These are phyloP conservation scores for Neocloeon triangulifer DNA, from an alignment of 1,140 invertebrate species.

Conservation along the genomic window DNA sequence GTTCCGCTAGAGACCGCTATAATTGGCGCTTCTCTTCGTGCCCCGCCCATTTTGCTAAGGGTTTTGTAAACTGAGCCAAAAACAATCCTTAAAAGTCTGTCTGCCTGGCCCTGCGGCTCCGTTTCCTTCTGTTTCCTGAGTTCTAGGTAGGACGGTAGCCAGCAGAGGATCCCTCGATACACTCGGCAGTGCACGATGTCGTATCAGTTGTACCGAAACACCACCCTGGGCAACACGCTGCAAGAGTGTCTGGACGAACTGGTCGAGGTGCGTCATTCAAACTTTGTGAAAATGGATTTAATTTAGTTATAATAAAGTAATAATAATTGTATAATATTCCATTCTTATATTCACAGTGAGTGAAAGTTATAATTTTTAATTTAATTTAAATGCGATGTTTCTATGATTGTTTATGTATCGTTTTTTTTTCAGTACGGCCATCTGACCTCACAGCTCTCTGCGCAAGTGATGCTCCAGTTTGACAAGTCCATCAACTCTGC, in stretches of 20 bases:
- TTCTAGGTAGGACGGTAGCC: no score
- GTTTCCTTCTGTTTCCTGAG: no score
- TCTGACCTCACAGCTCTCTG: constrained; percentile 75
- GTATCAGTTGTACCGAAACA: constrained; percentile 95
- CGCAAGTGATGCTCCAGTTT: constrained; percentile 87
- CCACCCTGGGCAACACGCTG: constrained; percentile 86
- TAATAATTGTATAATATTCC: background rate
- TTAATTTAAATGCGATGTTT: constrained; percentile 3
- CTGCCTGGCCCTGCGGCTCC: no score
- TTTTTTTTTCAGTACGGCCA: constrained; percentile 69
- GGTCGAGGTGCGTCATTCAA: constrained; percentile 63
- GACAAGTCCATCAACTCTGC: constrained; percentile 93
- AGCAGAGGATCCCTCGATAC: no score
- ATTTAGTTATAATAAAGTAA: constrained; percentile 8
- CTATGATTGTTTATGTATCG: constrained; percentile 3
- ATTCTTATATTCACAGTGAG: constrained; percentile 4
- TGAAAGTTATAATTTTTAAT: background rate
- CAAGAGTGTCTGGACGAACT: constrained; percentile 91
- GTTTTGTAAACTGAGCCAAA: no score
- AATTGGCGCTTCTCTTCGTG: no score
- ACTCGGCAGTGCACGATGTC: no score
- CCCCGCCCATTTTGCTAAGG: no score
- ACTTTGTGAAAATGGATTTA: no score
- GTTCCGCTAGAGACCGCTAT: no score
- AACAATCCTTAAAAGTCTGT: no score